Evolutionary conservation across 2,888 invertebrate species (phyloP), one percentile per base, ranked within the genome.

Genomic region (Zhuqinia jingwanae): DNA sequence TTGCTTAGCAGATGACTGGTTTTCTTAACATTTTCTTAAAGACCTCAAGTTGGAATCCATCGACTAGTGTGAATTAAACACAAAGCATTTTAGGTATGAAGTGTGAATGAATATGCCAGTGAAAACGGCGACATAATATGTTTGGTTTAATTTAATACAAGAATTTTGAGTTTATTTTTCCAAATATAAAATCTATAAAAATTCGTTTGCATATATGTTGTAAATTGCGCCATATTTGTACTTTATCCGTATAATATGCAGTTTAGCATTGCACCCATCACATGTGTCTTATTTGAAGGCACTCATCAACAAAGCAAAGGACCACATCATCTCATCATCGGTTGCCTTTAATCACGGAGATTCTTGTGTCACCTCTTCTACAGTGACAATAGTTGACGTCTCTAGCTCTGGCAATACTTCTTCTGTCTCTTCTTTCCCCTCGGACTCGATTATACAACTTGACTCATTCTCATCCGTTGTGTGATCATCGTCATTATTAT

Each of bases 101-200:
- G n/a, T n/a, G n/a, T n/a, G n/a, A n/a, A n/a, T n/a, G n/a, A n/a
- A n/a, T n/a, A n/a, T n/a, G n/a, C n/a, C n/a, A n/a, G n/a, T n/a
- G n/a, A n/a, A n/a, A n/a, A n/a, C n/a, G n/a, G n/a, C n/a, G n/a
- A n/a, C n/a, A n/a, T n/a, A n/a, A n/a, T n/a, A n/a, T 36, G 6
- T 2, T 2, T 2, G 17, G 1, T 53, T 53, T 53, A 17, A 17
- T 13, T 13, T 50, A 50, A 2, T 50, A 53, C 53, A 17, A 53
- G 53, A 53, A 53, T 53, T 53, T 53, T 6, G 60, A 27, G 13
- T 60, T 60, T 60, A 60, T 60, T 36, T 36, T 60, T 60, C 60
- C 60, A 27, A 60, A 60, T 60, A 60, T 22, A 60, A 60, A 60
- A 60, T 53, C 53, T 13, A 17, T 53, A 53, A n/a, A 53, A 53